Evolutionary conservation across 2,888 invertebrate species (phyloP).

Genomic region (Oxyscelio sp.): DNA sequence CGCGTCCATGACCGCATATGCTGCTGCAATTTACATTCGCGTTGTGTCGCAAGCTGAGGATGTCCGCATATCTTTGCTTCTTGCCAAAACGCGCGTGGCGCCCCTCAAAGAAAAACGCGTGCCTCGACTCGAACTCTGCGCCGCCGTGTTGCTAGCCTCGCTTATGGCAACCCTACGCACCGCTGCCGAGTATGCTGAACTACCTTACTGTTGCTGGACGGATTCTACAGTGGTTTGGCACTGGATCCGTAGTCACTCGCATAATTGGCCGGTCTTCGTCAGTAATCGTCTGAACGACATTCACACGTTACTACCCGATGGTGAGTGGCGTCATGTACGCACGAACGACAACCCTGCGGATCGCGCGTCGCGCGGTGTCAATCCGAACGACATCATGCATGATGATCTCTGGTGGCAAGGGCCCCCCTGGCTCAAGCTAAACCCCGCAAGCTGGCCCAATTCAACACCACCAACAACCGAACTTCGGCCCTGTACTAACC

Average conservation of each 20-base stretch:
- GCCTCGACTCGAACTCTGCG: constrained; percentile 8
- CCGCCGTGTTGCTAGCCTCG: not conserved
- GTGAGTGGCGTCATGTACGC: not conserved
- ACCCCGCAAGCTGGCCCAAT: no score
- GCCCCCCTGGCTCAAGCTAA: no score
- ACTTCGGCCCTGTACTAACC: no score
- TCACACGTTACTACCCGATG: not conserved
- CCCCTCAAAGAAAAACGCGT: not conserved
- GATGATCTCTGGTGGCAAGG: no score
- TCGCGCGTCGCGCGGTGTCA: not conserved
- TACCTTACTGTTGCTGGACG: constrained; percentile 17
- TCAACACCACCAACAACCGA: no score
- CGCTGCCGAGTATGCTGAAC: not conserved
- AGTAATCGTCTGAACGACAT: not conserved
- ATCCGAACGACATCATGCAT: no score
- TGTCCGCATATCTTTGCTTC: not conserved
- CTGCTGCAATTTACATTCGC: no score
- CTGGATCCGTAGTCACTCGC: not conserved
- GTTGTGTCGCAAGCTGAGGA: no score
- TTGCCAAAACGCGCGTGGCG: constrained; percentile 1
- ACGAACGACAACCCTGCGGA: not conserved
- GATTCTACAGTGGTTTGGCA: constrained; percentile 7
- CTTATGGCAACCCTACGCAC: not conserved
- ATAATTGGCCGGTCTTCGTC: not conserved
- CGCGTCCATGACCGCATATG: no score